Evolutionary conservation across 2,797 vertebrate species (phyloP), one percentile per base, ranked within the genome.

Genomic region (Xenopus petersii): DNA sequence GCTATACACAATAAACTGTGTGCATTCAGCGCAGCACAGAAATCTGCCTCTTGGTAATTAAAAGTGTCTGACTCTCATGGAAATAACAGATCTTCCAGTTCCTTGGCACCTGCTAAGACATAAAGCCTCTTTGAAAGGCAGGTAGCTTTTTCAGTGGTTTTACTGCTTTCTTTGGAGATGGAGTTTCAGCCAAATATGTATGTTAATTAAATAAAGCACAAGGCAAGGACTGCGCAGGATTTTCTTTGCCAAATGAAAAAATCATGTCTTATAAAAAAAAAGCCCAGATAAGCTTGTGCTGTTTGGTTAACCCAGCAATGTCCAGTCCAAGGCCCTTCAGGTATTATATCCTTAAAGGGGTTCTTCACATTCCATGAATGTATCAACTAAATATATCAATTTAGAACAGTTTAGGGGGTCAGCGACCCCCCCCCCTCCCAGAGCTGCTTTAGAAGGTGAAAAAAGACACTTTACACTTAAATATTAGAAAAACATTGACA

Each of bases 171-270:
- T 70, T 69, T 63, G 26, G 74, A 15, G 60, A 15, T 60, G 46
- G 64, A 70, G 11, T 62, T 12, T n/a, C 71, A 65, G 76, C 76
- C 66, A 79, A 79, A 66, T 79, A 24, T 74, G 55, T 42, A 71
- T 70, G 66, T 74, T 79, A 70, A 79, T 79, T 74, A 79, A 79
- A 79, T 74, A 67, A 46, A 74, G 71, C 75, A 78, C 49, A 63
- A 73, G 65, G 67, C 36, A 78, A 73, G 69, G 66, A 62, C 49
- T 60, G 13, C 46, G 47, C 62, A 48, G 67, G 30, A 69, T 12
- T 17, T 54, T n/a, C 36, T n/a, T 2, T 73, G 75, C 70, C 75
- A 78, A 62, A 67, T 15, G 16, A 61, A 61, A 63, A 63, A 24
- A 73, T 69, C 64, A 33, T 67, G 17, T 68, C 70, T 77, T 64